Conservation (phyloP, 2,113 vertebrate genomes). For the Trichomycterus rosablanca region DNA sequence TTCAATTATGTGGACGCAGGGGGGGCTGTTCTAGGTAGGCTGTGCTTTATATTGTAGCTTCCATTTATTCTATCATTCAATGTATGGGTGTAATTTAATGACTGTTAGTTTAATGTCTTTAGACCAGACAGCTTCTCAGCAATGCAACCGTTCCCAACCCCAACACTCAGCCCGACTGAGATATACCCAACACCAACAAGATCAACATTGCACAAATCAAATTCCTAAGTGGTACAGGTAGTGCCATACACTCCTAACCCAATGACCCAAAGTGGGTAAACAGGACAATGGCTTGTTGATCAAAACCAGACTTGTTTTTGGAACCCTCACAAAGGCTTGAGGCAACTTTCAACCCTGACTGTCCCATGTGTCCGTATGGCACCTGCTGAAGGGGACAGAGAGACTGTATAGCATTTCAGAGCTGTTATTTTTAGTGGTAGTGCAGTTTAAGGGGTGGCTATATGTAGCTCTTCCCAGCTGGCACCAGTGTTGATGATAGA, state of each 20-base stretch:
- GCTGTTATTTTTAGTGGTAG: constrained; percentile 29
- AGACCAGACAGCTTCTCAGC: no score
- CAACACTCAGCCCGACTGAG: neutral
- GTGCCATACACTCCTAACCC: neutral
- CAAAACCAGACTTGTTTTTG: neutral
- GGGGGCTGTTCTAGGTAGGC: no score
- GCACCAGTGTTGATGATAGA: neutral
- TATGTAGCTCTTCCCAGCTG: neutral
- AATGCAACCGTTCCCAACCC: no score
- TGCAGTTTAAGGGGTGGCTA: constrained; percentile 16
- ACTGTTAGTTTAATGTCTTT: no score
- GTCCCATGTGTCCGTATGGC: neutral
- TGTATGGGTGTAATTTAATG: no score
- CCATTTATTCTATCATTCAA: no score
- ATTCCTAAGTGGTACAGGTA: constrained; percentile 1
- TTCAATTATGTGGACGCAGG: no score
- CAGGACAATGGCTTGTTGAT: neutral
- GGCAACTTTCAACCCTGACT: constrained; percentile 18
- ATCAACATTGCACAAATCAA: neutral
- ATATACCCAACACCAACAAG: neutral
- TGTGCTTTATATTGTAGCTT: no score
- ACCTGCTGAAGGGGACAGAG: constrained; percentile 19
- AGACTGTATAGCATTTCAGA: constrained; percentile 28
- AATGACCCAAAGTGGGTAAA: neutral
- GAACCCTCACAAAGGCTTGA: neutral